These are phyloP conservation scores for Pogonognathellus flavescens DNA, from an alignment of 1,140 invertebrate genomes.

Conservation along the genomic window DNA sequence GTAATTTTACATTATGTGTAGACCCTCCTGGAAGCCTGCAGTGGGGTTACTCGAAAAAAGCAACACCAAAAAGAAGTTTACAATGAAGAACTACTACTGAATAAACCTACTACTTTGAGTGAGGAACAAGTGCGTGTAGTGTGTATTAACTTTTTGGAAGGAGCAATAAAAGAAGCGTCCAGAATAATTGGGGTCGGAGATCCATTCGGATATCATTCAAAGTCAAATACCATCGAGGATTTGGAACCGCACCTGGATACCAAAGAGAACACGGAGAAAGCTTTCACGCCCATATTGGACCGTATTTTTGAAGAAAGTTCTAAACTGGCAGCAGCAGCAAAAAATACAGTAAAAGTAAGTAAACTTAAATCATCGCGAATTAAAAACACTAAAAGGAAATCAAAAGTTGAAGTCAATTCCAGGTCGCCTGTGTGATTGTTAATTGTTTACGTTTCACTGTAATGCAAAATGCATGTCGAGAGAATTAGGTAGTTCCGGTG, in stretches of 20 bases:
- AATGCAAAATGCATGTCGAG: no score
- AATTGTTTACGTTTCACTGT: no score
- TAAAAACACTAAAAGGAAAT: no score
- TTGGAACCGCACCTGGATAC: neutral
- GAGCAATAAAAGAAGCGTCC: conserved; percentile 44
- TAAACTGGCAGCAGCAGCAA: neutral
- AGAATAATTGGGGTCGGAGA: neutral
- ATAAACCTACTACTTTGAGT: neutral
- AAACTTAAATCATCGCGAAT: no score
- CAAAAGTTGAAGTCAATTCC: no score
- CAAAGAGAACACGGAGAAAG: neutral
- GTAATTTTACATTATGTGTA: neutral
- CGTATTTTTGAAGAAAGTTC: conserved; percentile 27
- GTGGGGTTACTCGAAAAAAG: neutral
- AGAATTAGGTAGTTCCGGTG: no score
- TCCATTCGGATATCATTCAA: neutral
- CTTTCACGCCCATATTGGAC: neutral
- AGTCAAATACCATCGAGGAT: neutral
- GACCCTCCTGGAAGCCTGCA: neutral
- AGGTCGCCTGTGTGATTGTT: no score
- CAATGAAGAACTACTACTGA: no score
- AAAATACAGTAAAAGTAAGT: neutral
- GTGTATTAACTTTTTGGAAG: conserved; percentile 41
- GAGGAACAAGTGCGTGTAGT: conserved; percentile 31
- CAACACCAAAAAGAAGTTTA: neutral